Conservation (phyloP, 2,888 invertebrate genomes). For the Notodonta ziczac region DNA sequence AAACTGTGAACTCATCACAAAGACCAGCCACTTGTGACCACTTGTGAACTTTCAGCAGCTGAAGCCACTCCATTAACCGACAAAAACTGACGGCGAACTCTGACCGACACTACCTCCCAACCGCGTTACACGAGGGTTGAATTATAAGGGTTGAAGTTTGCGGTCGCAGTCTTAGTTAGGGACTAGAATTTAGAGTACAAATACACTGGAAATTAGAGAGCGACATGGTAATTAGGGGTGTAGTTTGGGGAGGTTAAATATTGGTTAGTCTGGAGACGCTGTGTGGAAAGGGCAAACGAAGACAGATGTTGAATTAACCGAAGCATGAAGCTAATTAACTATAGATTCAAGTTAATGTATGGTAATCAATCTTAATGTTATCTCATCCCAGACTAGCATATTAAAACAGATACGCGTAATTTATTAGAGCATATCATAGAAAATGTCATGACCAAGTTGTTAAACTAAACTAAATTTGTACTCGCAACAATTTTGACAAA, state of each 20-base stretch:
- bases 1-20: slow-evolving; percentile 1
- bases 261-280: slow-evolving; percentile 3
- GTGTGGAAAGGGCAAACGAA: neutral
- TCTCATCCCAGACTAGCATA: too few species aligned
- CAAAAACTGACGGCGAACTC: neutral
- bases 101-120: neutral
- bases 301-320: neutral
- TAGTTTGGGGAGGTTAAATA: slow-evolving; percentile 1
- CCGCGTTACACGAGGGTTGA: neutral
- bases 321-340: neutral
- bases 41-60: neutral
- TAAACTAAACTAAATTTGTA: too few species aligned
- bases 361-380: neutral
- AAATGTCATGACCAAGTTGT: too few species aligned
- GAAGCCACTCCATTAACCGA: neutral
- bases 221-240: slow-evolving; percentile 4
- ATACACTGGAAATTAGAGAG: slow-evolving; percentile 2
- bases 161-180: slow-evolving; percentile 3
- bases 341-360: neutral
- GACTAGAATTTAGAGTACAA: slow-evolving; percentile 1
- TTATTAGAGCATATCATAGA: too few species aligned
- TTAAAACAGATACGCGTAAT: too few species aligned
- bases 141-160: slow-evolving; percentile 7
- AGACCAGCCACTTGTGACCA: slow-evolving; percentile 5
- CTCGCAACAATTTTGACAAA: too few species aligned